These are phyloP conservation scores for Andrena dorsata DNA, from an alignment of 2,888 invertebrate species.

Conservation along the genomic window DNA sequence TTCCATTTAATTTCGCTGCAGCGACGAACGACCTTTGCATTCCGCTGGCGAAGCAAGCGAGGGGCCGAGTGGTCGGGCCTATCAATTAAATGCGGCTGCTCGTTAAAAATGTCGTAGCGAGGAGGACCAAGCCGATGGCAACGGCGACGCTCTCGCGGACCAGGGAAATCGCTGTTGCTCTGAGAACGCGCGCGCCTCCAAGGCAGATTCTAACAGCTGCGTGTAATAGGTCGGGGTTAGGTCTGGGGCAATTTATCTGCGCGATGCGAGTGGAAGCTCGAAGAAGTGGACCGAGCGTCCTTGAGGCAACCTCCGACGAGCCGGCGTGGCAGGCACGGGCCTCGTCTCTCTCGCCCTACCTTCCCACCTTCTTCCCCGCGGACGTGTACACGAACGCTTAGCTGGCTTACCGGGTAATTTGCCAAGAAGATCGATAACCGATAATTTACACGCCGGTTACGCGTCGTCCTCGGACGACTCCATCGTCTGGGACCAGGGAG, in stretches of 20 bases:
- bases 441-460: conserved; percentile 66
- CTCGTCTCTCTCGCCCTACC: neutral
- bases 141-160: too few relatives aligned
- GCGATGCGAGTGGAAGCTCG: conserved; percentile 4
- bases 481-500: conserved; percentile 39
- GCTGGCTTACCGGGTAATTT: conserved; percentile 62
- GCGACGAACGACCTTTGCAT: neutral
- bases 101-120: too few relatives aligned
- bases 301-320: conserved; percentile 38
- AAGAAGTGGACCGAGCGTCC: conserved; percentile 34
- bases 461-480: conserved; percentile 60
- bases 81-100: neutral
- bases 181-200: neutral
- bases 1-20: neutral
- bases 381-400: conserved; percentile 17
- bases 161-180: neutral
- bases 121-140: too few relatives aligned
- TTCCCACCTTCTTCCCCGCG: neutral
- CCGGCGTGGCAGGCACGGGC: neutral
- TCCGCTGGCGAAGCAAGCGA: neutral
- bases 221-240: neutral
- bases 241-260: conserved; percentile 28
- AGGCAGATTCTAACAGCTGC: conserved; percentile 6
- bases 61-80: neutral
- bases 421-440: conserved; percentile 70